These are phyloP conservation scores for Myzus persicae DNA, from an alignment of 1,140 invertebrate species.

Conservation along the genomic window DNA sequence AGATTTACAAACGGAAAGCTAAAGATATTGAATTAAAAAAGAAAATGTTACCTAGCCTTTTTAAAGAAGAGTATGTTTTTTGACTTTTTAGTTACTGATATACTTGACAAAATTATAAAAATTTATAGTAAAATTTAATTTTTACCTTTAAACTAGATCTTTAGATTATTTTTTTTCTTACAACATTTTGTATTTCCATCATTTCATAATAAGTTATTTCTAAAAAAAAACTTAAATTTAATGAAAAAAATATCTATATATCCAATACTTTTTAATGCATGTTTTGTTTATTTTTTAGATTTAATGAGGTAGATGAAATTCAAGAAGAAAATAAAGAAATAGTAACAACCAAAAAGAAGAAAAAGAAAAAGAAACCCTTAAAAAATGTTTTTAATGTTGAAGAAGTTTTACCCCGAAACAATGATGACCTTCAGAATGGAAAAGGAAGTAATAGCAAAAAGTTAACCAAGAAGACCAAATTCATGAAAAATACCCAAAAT, in stretches of 20 bases:
- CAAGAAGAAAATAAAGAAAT: conserved; percentile 2
- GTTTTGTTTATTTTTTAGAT: background rate
- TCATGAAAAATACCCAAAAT: background rate
- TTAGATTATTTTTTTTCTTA: background rate
- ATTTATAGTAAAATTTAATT: background rate
- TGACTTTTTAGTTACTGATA: background rate
- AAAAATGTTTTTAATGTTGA: conserved; percentile 48
- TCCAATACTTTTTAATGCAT: background rate
- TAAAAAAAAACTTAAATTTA: too few species aligned
- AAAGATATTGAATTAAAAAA: conserved; percentile 77
- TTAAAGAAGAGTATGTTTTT: conserved; percentile 64
- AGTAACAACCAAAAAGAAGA: conserved; percentile 28
- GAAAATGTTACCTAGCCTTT: conserved; percentile 87
- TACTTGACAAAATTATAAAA: background rate
- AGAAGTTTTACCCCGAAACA: background rate
- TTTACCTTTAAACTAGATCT: background rate
- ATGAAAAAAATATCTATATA: background rate
- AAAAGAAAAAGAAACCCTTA: conserved; percentile 12
- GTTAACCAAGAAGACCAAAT: background rate
- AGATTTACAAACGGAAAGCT: conserved; percentile 78
- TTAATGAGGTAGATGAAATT: conserved; percentile 20
- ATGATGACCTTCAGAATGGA: background rate
- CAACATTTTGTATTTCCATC: background rate
- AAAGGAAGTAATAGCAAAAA: background rate
- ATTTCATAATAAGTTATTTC: too few species aligned